phyloP scores from a whole-genome alignment of 2,113 vertebrate genomes.

The Festucalex cinctus region DNA sequence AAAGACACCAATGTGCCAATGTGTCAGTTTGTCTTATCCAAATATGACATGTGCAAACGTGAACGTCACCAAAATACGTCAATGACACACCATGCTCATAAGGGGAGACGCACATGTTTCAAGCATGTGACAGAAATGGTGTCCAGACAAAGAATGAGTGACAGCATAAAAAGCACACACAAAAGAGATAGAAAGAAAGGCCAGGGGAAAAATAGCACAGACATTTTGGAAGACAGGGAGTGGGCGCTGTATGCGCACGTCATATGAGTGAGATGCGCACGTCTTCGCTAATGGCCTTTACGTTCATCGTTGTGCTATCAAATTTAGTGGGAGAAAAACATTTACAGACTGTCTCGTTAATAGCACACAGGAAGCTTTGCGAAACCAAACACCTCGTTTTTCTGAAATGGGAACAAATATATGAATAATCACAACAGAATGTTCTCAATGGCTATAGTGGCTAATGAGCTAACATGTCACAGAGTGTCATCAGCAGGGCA shows the following conservation, averaged over 20 bases:
- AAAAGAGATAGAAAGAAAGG: slow-evolving; percentile 34
- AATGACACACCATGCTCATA: slow-evolving; percentile 28
- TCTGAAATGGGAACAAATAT: background rate
- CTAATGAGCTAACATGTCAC: background rate
- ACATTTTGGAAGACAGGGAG: slow-evolving; percentile 28
- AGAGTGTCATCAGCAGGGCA: background rate
- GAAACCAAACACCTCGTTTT: slow-evolving; percentile 12
- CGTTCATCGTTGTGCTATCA: slow-evolving; percentile 3
- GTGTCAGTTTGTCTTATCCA: slow-evolving; percentile 19
- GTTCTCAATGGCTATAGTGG: no score
- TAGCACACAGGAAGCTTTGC: slow-evolving; percentile 21
- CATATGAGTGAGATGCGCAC: slow-evolving; percentile 36
- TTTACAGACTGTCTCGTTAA: background rate
- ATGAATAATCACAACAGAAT: background rate
- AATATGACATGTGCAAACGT: slow-evolving; percentile 36
- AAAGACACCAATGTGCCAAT: slow-evolving; percentile 28
- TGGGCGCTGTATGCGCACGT: slow-evolving; percentile 28
- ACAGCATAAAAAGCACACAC: slow-evolving; percentile 41
- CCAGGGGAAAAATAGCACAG: slow-evolving; percentile 12
- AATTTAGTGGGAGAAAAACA: background rate
- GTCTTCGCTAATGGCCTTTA: slow-evolving; percentile 29
- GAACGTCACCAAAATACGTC: slow-evolving; percentile 43
- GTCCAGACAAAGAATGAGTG: slow-evolving; percentile 48
- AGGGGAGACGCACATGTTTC: slow-evolving; percentile 12
- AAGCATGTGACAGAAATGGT: slow-evolving; percentile 14